Base-by-base conservation (phyloP, 1,140 invertebrate species). In the Maniola jurtina region DNA sequence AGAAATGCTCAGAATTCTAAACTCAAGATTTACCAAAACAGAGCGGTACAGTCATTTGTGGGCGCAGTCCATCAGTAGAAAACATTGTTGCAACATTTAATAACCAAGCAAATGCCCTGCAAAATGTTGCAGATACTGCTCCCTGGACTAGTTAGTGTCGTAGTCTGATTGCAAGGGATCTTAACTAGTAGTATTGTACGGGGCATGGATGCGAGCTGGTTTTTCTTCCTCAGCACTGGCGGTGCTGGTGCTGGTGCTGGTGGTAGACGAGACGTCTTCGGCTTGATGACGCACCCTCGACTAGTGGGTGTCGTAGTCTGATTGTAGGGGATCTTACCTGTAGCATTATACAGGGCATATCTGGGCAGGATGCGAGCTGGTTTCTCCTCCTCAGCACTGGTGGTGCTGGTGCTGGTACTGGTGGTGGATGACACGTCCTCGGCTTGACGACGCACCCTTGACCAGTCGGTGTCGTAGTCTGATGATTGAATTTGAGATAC, bases 111-210 rank as follows among this genome's bases (percentile, higher is more conserved):
- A n/a, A n/a, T n/a, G n/a, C n/a, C n/a, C n/a, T n/a, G n/a, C n/a
- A n/a, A n/a, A n/a, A n/a, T n/a, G n/a, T n/a, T n/a, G n/a, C n/a
- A n/a, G n/a, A n/a, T n/a, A n/a, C n/a, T n/a, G n/a, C n/a, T n/a
- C n/a, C n/a, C n/a, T n/a, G n/a, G n/a, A n/a, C n/a, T n/a, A n/a
- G n/a, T n/a, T n/a, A n/a, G n/a, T n/a, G 4, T 25, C 25, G 25
- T 25, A 2, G 25, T 25, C 4, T 25, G 4, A 25, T 25, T 38
- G 10, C 38, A 11, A 10, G 40, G 25, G n/a, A n/a, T n/a, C 48
- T 57, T 70, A 89, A 84, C 84, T 34, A n/a, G 83, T 83, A 55
- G 85, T 85, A 57, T 89, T 89, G 59, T 84, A 89, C 0, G 88
- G 71, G 1, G 86, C 84, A 56, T 76, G 47, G 5, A 69, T 66